A percentile compares a stretch with the other conserved stretches of the same genome.
Conservation (phyloP, 2,888 invertebrate species). For the Norana najaformis region DNA sequence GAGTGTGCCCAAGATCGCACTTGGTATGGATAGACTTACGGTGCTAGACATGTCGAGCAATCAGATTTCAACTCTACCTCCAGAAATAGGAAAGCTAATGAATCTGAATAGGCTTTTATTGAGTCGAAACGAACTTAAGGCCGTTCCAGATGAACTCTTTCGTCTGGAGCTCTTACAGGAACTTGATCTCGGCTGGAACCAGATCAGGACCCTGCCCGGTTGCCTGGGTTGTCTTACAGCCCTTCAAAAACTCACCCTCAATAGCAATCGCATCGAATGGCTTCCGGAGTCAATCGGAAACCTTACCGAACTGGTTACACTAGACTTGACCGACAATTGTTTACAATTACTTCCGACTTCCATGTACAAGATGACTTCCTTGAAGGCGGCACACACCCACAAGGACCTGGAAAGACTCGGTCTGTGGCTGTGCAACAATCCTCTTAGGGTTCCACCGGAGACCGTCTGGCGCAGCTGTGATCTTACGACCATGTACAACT, state of each 20-base stretch:
- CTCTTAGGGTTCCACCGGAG: background rate
- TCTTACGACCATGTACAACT: background rate
- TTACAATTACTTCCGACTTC: background rate
- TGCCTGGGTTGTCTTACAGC: background rate
- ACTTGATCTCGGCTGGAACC: background rate
- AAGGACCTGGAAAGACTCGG: background rate
- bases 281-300: background rate
- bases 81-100: background rate
- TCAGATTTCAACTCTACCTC: background rate
- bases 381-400: background rate
- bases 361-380: background rate
- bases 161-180: background rate
- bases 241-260: background rate
- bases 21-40: background rate
- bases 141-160: background rate
- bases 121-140: background rate
- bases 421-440: background rate
- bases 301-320: background rate
- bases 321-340: background rate
- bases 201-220: background rate
- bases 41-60: constrained; percentile 5
- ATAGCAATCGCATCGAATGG: background rate
- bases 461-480: background rate
- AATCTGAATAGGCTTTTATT: background rate
- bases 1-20: background rate